Evolutionary conservation across 2,113 vertebrate species (phyloP).

Genomic region (Copsychus sechellarum): DNA sequence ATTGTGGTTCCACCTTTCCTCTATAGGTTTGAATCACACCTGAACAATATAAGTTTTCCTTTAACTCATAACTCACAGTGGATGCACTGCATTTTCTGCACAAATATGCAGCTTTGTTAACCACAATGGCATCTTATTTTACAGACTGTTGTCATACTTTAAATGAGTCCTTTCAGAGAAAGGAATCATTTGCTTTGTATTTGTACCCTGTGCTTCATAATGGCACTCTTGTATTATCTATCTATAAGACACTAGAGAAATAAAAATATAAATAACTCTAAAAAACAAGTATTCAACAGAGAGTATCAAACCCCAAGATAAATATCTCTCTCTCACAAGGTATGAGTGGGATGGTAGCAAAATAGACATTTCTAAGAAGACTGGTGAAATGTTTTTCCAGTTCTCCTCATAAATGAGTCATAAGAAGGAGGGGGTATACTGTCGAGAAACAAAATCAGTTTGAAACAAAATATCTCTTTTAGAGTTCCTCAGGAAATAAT

Average conservation of each 20-base stretch:
- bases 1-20: background rate
- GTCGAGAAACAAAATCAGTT: background rate
- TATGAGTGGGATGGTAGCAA: background rate
- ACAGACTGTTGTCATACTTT: background rate
- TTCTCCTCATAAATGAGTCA: background rate
- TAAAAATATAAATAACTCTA: fast-evolving
- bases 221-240: background rate
- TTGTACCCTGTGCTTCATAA: background rate
- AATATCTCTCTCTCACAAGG: background rate
- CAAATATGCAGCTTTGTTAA: background rate
- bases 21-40: background rate
- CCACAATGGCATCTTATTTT: background rate
- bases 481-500: background rate
- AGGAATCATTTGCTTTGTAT: background rate
- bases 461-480: background rate
- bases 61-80: background rate
- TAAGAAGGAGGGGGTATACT: background rate
- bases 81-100: background rate
- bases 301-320: background rate
- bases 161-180: background rate
- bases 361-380: background rate
- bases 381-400: background rate
- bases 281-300: background rate
- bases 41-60: background rate
- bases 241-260: background rate